Base-by-base conservation (phyloP, 2,113 vertebrate species). In the Talpa occidentalis region DNA sequence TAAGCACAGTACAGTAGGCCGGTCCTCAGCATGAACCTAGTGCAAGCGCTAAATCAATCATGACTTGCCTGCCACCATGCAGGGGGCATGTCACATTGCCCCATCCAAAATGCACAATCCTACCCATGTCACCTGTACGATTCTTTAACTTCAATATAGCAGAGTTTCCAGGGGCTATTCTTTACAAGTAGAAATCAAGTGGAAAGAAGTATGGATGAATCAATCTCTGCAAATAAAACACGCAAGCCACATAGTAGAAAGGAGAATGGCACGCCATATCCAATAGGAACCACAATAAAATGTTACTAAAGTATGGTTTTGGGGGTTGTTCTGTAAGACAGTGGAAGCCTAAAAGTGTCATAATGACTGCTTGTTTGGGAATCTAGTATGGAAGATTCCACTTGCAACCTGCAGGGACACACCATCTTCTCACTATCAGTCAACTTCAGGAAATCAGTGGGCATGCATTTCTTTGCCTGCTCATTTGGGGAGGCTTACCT, bases 401-500 rank as follows among this genome's bases (percentile, higher is more conserved):
- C 66, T 24, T 5, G 28, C 40, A 90, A 21, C 22, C 64, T 69
- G 5, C 5, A 37, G n/a, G n/a, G 35, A 30, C 2, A 5, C 9
- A n/a, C n/a, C n/a, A n/a, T n/a, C 77, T 70, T 52, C 76, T 77
- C 62, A 54, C 0, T 24, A 28, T 22, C 19, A 11, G 47, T 47
- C 60, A 49, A 15, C 10, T 24, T 37, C 44, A 32, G 10, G 10
- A 17, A 49, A 32, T 40, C 44, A 35, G 44, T 11, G 12, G n/a
- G n/a, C 6, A 2, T 22, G 3, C 30, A 30, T 40, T 40, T 72
- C 37, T 37, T 44, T 15, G 26, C 21, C 44, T 78, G 78, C 19
- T 76, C 2, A 2, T 14, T 16, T 26, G 69, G 26, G 32, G 69
- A 83, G 14, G 95, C 96, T 97, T 97, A 97, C 98, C 97, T 98